Evolutionary conservation across 2,113 vertebrate genomes (phyloP), one percentile per base, ranked within the genome.

Genomic region (Copsychus sechellarum): DNA sequence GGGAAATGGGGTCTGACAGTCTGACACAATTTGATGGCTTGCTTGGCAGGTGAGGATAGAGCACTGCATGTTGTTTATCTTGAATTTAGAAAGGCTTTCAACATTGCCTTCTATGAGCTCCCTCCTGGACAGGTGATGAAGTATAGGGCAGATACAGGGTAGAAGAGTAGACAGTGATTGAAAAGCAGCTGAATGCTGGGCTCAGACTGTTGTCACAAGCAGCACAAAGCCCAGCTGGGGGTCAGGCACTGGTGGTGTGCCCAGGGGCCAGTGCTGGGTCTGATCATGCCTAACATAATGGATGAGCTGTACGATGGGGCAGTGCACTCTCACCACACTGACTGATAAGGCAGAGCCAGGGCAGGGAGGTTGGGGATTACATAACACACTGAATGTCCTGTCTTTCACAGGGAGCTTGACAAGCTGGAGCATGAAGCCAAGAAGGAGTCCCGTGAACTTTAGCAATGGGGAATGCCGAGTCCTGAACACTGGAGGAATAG

Each of bases 31-130:
- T 79, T 77, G 71, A 77, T 29, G 36, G 16, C 54, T 86, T 40
- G 10, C 9, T 86, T 90, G 65, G 65, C 2, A 4, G 62, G 40
- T 36, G 50, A 82, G 26, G 8, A 7, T 26, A 81, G 54, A 80
- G 16, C 40, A 36, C 12, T 26, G 31, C 20, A 77, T 40, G 23
- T 48, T 93, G 57, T 92, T 90, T 79, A 69, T 83, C 66, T 76
- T 43, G 14, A 36, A 14, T 90, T 76, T 57, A 74, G 91, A 86
- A 88, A 90, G 36, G 26, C 40, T 93, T 86, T 86, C 66, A 54
- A 34, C 53, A 8, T 64, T 21, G 9, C n/a, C 57, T 87, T 43
- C 38, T 70, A 3, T 33, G 50, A 45, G 33, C 43, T 33, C 43
- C 12, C 16, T 58, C 61, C 54, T 54, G 64, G 61, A 76, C 33